Base-by-base conservation (phyloP, 2,113 vertebrate genomes). In the Aphelocoma coerulescens region DNA sequence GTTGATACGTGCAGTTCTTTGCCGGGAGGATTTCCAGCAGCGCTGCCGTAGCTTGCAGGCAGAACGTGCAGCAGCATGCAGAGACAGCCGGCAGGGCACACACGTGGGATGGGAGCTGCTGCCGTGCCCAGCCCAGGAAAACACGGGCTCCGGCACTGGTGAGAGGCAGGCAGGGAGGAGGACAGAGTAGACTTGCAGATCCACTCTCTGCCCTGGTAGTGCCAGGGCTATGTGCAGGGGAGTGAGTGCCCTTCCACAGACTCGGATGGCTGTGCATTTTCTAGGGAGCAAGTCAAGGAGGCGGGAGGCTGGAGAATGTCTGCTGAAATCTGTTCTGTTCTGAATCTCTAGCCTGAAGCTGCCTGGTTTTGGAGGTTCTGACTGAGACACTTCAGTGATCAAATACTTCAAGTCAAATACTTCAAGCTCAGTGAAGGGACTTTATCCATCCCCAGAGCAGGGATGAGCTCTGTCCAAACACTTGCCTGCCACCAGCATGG, bases 21-120 rank as follows among this genome's bases (percentile, higher is more conserved):
- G 94, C 92, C 80, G 79, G 88, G 68, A 93, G 79, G 61, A 57
- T 89, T 77, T 74, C 55, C 89, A 78, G 61, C 82, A 48, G 62
- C 1, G 1, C 66, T 96, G 85, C 81, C 63, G 1, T 27, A 23
- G 71, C 75, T 52, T 28, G 75, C 33, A 10, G 88, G 89, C 94
- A 91, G 86, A 89, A 37, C 89, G 0, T 91, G 96, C 86, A 39
- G 39, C 17, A 26, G 89, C 96, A 95, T 0, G 91, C 2, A 32
- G 59, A 20, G 49, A 28, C 62, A 93, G 67, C 41, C 1, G 1
- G 72, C 82, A 69, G 72, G 33, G 67, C 85, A 85, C 67, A 21
- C 58, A 26, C 0, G 0, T 30, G 37, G 43, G 49, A 88, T 30
- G 37, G 43, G 49, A 92, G 67, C 89, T 73, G 73, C 85, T 20